Conservation (phyloP, 1,140 invertebrate genomes). For the Pteromalus puparum region DNA sequence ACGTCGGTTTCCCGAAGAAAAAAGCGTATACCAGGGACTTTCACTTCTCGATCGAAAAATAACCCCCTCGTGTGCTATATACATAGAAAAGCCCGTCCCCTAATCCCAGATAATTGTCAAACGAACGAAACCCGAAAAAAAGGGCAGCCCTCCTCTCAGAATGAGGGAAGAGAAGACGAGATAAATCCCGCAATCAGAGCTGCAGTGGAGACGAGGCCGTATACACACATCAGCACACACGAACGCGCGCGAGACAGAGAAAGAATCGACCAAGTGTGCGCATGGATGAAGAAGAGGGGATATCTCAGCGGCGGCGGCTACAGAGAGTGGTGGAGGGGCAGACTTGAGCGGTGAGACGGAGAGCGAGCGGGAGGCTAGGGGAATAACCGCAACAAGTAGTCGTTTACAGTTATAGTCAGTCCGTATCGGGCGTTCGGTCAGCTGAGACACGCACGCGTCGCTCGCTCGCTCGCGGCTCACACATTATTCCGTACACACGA, state of each 20-base stretch:
- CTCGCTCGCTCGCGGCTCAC: background rate
- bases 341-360: background rate
- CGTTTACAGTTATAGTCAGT: slow-evolving; percentile 77
- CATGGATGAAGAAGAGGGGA: slow-evolving; percentile 14
- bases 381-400: slow-evolving; percentile 73
- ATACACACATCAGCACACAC: background rate
- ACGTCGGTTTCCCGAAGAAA: background rate
- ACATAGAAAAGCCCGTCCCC: too few relatives aligned
- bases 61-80: background rate
- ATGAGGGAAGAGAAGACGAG: too few relatives aligned
- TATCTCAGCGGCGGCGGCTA: slow-evolving; percentile 31
- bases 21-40: background rate
- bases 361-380: slow-evolving; percentile 57
- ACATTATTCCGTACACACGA: slow-evolving; percentile 2
- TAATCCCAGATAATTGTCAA: too few relatives aligned
- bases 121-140: too few relatives aligned
- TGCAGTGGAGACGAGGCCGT: slow-evolving; percentile 39
- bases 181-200: background rate
- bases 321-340: slow-evolving; percentile 45
- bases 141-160: too few relatives aligned
- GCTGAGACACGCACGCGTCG: slow-evolving; percentile 63
- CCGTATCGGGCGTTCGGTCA: slow-evolving; percentile 74
- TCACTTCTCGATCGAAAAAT: background rate
- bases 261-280: background rate
- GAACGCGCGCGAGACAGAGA: slow-evolving; percentile 17